Evolutionary conservation across 2,797 vertebrate genomes (phyloP), one percentile per base, ranked within the genome.

Genomic region (Petrocephalus sullivani): DNA sequence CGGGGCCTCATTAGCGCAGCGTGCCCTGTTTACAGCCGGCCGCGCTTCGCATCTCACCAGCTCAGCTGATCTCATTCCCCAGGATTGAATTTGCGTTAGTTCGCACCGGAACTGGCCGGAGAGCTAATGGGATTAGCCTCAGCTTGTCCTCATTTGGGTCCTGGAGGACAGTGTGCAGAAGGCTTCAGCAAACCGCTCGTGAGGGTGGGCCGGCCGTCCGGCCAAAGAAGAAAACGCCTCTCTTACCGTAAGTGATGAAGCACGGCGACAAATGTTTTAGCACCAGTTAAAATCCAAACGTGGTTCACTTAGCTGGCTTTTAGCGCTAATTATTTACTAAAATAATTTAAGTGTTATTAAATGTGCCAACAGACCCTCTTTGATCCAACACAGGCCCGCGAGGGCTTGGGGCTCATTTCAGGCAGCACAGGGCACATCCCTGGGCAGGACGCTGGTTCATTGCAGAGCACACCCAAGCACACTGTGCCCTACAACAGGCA

Each of bases 41-140:
- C 49, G 89, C 78, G 61, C 89, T 92, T 89, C 57, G 51, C 28
- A 88, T 91, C 82, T 54, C 78, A 90, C 92, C 92, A 92, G 91
- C 90, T 90, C 21, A 46, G 89, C 91, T 95, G 93, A 94, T 94
- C 93, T 91, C 94, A 94, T 94, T 92, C 91, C 92, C 92, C 93
- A 93, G 94, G 94, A 95, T 94, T 94, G 94, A 94, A 94, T 92
- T 88, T 91, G 92, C 88, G 92, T 92, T 92, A 94, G 94, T 94
- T 92, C 92, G 91, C 92, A 92, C 90, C 91, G 90, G 89, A 93
- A 91, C 90, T 90, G 93, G 92, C 92, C 93, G 90, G 89, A 90
- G 89, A 6, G 89, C 86, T 92, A 94, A 94, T 94, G 92, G 88
- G 94, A 94, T 94, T 93, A 93, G 92, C 92, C 91, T 92, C 60